Base-by-base conservation (phyloP, 2,888 invertebrate species). In the Sminthurides aquaticus region DNA sequence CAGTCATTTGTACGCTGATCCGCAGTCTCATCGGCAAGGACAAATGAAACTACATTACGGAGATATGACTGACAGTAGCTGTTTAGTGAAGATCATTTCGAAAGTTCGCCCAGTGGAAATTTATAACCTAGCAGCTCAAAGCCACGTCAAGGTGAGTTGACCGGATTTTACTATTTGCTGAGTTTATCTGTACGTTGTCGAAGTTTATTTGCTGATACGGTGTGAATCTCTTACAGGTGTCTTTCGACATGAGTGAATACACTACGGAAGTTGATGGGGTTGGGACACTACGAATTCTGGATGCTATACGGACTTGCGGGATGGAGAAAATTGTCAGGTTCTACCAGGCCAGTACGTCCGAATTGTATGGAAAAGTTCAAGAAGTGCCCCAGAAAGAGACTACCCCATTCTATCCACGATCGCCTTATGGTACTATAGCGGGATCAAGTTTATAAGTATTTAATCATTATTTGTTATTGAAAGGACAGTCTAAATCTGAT, bases 61-160 rank as follows among this genome's bases (percentile, higher is more conserved):
- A 18, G 99, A 99, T 77, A 88, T 99, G 85, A 98, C 98, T 0
- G 99, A 99, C 79, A 95, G 95, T 58, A 93, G 95, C 70, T 95
- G 95, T 78, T 81, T 95, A 67, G 89, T 91, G 26, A 92, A 91
- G 81, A 86, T 94, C 34, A 90, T 95, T 62, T 85, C 83, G 77
- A 78, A 84, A 80, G 84, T 89, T 22, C 83, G 84, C 75, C 99
- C 99, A 0, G 86, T 86, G 48, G 99, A 99, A 81, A 91, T 99
- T 72, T 99, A 99, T 79, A 99, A 99, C 81, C 83, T 99, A 69
- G 99, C 96, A 1, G 99, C 99, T 0, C 98, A 99, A 78, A 97
- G 97, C 73, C 99, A 99, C 80, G 98, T 99, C 1, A 98, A 98
- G 81, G 95, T 97, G 49, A n/a, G n/a, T n/a, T n/a, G n/a, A n/a